These are phyloP conservation scores for Bombus confusus DNA, from an alignment of 1,140 invertebrate genomes.

Conservation along the genomic window DNA sequence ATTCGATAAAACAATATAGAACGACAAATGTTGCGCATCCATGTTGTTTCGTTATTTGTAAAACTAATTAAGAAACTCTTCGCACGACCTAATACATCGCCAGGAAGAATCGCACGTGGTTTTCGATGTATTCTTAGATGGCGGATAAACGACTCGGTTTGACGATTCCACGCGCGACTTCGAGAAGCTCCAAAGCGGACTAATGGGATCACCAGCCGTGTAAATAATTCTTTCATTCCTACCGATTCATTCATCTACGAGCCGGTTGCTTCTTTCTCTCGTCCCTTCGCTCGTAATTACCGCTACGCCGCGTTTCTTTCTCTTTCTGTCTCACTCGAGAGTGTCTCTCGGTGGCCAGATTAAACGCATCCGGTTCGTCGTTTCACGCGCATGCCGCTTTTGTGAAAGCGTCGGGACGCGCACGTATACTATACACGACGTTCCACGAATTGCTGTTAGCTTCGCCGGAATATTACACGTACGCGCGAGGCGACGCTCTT, in stretches of 20 bases:
- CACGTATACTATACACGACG: not conserved
- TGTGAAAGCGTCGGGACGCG: slow-evolving; percentile 36
- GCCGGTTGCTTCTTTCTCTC: not conserved
- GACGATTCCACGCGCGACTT: not conserved
- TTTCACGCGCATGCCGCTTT: slow-evolving; percentile 39
- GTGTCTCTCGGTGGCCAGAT: slow-evolving; percentile 46
- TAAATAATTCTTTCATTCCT: slow-evolving; percentile 46
- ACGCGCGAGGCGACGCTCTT: not conserved
- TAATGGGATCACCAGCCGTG: slow-evolving; percentile 49
- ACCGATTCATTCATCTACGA: slow-evolving; percentile 29
- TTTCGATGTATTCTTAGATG: not conserved
- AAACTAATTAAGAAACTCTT: no score
- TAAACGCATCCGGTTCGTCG: slow-evolving; percentile 65
- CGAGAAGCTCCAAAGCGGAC: not conserved
- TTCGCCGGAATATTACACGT: not conserved
- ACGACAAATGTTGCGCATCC: no score
- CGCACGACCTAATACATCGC: no score
- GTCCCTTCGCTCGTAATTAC: slow-evolving; percentile 44
- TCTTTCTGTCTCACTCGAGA: slow-evolving; percentile 37
- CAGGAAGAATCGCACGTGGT: not conserved
- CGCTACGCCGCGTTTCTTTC: slow-evolving; percentile 21
- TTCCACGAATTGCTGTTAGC: slow-evolving; percentile 10
- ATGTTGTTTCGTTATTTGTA: no score
- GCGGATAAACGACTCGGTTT: not conserved
- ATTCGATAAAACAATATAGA: no score